A percentile compares a stretch with the other conserved stretches of the same genome.
Conservation (phyloP, 64 coral and sea anemone genomes). For the Porites australiensis region DNA sequence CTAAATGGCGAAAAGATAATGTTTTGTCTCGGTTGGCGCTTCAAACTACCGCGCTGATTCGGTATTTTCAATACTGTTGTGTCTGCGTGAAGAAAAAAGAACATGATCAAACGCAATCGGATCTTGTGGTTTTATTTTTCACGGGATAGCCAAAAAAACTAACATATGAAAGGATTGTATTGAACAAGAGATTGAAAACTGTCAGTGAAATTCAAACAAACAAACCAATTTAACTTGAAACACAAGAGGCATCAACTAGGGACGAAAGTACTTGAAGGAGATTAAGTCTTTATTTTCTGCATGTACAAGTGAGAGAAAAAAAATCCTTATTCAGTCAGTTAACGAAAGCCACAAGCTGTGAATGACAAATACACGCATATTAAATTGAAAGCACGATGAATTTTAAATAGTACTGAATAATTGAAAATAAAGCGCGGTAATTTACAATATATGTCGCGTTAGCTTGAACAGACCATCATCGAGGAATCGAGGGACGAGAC, state of each 20-base stretch:
- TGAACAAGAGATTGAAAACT: background rate
- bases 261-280: background rate
- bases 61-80: background rate
- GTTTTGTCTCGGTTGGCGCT: background rate
- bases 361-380: constrained; percentile 35
- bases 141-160: background rate
- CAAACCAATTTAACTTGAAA: background rate
- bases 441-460: background rate
- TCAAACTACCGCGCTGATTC: background rate
- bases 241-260: background rate
- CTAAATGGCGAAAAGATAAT: background rate
- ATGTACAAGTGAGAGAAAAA: background rate
- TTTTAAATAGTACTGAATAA: constrained; percentile 51
- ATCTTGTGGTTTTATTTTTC: background rate
- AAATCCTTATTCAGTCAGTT: background rate
- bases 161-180: background rate
- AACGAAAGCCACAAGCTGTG: constrained; percentile 35
- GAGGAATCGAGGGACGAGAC: background rate
- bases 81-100: too few species aligned
- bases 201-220: constrained; percentile 2
- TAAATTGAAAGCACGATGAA: constrained; percentile 58
- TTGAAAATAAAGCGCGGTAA: background rate
- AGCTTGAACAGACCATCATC: background rate
- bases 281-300: background rate
- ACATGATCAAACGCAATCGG: too few species aligned